Evolutionary conservation across 2,113 vertebrate genomes (phyloP).

Genomic region (Balaenoptera acutorostrata): DNA sequence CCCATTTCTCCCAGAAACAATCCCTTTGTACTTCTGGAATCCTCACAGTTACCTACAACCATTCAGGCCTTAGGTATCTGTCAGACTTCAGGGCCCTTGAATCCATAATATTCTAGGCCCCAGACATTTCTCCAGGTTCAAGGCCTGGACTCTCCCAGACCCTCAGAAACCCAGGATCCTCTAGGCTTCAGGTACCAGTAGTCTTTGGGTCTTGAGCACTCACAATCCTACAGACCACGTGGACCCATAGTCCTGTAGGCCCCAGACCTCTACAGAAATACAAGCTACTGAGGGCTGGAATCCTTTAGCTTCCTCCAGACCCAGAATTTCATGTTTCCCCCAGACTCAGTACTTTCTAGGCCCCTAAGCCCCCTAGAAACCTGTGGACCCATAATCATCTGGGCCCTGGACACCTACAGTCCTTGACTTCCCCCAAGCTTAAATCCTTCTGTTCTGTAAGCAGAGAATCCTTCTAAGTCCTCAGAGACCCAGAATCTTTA

Average conservation of each 20-base stretch:
- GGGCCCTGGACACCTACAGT: neutral
- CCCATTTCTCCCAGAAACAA: slow-evolving; percentile 7
- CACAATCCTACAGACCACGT: neutral
- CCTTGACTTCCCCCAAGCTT: neutral
- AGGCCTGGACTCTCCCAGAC: neutral
- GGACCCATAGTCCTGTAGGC: neutral
- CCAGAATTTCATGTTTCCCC: neutral
- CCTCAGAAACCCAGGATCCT: neutral
- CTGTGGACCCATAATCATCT: neutral
- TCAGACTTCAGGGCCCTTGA: neutral
- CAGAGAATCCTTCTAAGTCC: neutral
- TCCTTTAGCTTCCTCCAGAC: neutral
- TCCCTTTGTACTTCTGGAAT: neutral
- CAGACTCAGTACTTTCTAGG: neutral
- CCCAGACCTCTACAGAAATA: neutral
- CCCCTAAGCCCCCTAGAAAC: neutral
- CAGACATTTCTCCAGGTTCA: neutral
- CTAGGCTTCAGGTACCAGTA: neutral
- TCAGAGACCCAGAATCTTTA: neutral
- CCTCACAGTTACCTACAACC: neutral
- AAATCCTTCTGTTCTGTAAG: neutral
- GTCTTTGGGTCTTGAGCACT: neutral
- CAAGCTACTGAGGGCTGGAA: neutral
- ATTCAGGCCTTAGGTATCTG: neutral
- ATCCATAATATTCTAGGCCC: neutral